phyloP scores from a whole-genome alignment of 2,888 invertebrate species.

The Zaprionus obscuricornis region DNA sequence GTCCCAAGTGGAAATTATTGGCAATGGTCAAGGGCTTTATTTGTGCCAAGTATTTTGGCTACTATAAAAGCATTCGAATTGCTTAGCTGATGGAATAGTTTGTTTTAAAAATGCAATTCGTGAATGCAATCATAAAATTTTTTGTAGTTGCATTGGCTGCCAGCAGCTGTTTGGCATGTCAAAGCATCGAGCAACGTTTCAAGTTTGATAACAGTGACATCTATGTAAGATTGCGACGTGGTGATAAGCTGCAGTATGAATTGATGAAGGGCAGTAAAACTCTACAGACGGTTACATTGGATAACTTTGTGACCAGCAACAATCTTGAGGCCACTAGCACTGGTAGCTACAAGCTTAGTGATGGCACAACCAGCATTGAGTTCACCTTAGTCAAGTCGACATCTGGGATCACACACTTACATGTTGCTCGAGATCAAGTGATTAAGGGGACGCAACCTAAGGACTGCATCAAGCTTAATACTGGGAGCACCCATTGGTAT shows the following conservation, averaged over 20 bases:
- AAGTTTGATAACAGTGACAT: conserved; percentile 76
- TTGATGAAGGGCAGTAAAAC: conserved; percentile 71
- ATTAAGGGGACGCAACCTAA: conserved; percentile 61
- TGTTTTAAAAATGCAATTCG: too few relatives aligned
- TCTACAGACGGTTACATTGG: conserved; percentile 75
- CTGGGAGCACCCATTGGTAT: conserved; percentile 85
- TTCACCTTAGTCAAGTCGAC: conserved; percentile 64
- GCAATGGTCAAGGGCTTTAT: conserved; percentile 44
- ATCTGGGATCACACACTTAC: conserved; percentile 68
- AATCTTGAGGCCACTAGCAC: conserved; percentile 58
- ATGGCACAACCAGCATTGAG: conserved; percentile 61
- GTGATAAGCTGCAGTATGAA: conserved; percentile 74
- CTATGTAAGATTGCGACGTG: conserved; percentile 67
- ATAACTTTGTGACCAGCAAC: conserved; percentile 69
- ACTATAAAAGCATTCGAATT: neutral
- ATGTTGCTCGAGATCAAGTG: conserved; percentile 70
- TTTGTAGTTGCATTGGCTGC: conserved; percentile 24
- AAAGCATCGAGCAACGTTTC: conserved; percentile 69
- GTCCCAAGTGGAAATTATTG: conserved; percentile 21
- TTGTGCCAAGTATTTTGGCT: conserved; percentile 1
- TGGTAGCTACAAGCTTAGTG: conserved; percentile 64
- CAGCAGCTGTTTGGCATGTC: conserved; percentile 56
- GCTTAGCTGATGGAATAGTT: too few relatives aligned
- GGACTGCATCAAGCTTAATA: conserved; percentile 77
- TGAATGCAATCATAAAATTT: too few relatives aligned